Evolutionary conservation across 2,797 vertebrate species (phyloP), one percentile per base, ranked within the genome.

Genomic region (Lateolabrax maculatus): DNA sequence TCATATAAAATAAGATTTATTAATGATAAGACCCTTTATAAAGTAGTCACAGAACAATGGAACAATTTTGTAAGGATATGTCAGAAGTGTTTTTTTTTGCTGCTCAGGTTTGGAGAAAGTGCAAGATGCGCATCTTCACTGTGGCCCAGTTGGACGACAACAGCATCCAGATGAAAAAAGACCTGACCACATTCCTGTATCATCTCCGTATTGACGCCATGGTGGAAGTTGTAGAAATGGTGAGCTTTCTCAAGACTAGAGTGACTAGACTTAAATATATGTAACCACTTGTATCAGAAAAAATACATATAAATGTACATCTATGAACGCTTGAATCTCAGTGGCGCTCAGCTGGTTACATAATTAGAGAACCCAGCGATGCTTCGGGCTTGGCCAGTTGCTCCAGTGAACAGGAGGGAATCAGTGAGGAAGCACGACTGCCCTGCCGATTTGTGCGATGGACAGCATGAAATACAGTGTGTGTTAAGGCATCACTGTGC

Each of bases 161-260:
- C 90, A 98, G 97, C 94, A 99, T 99, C 88, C 98, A 99, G 94
- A 99, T 99, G 98, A 99, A 99, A 81, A 99, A 99, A 84, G 98
- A 99, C 93, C 94, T 99, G 89, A 98, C 96, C 39, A 99, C 96
- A 0, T 99, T 99, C 93, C 94, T 99, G 74, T 99, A 99, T 89
- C 98, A 99, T 53, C 94, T 99, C 87, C 97, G 98, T 67, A 98
- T 99, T 53, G 97, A 96, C 0, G 98, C 98, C 0, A 96, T 98
- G 84, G 96, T 99, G 46, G 98, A 99, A 90, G 98, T 99, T 64
- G 98, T 99, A 74, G 98, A 99, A 95, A 98, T 99, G 98, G 98
- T 99, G 89, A 92, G 95, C 55, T 57, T 39, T 31, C 4, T 61
- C 0, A 53, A 41, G 37, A n/a, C 4, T 1, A 31, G 2, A 52